Percentiles rank a stretch among this genome's conserved stretches.
These are phyloP conservation scores for Eucera pruinosa DNA, from an alignment of 2,888 invertebrate species.

Conservation along the genomic window DNA sequence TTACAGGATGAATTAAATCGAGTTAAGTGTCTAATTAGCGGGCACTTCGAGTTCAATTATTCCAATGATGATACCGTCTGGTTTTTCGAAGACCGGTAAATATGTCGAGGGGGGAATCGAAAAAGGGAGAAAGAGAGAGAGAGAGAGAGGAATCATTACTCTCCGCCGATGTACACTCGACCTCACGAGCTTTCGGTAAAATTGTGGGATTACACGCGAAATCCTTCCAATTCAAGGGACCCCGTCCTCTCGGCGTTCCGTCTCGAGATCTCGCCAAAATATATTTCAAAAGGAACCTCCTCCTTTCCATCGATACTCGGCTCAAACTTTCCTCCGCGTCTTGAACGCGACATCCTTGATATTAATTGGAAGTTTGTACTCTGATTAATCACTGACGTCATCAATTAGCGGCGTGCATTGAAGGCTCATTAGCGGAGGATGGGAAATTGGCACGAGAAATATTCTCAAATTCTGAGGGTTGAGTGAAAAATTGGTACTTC, in stretches of 20 bases:
- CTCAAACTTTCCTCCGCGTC: neutral
- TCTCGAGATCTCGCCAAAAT: slow-evolving; percentile 2
- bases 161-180: neutral
- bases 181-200: slow-evolving; percentile 11
- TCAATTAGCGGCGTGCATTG: too few relatives aligned
- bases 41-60: neutral
- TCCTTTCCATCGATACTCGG: neutral
- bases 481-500: too few relatives aligned
- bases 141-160: neutral
- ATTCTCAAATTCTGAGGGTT: neutral
- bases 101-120: neutral
- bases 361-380: neutral
- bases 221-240: slow-evolving; percentile 22
- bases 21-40: slow-evolving; percentile 11
- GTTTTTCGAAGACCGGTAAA: neutral
- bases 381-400: neutral
- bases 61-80: neutral
- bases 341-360: too few relatives aligned
- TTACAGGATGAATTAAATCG: neutral
- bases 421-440: neutral
- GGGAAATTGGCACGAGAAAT: neutral
- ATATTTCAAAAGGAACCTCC: slow-evolving; percentile 4
- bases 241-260: neutral
- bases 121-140: too few relatives aligned
- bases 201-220: slow-evolving; percentile 26